phyloP scores from a whole-genome alignment of 2,888 invertebrate genomes.

The Sepioteuthis lessoniana region DNA sequence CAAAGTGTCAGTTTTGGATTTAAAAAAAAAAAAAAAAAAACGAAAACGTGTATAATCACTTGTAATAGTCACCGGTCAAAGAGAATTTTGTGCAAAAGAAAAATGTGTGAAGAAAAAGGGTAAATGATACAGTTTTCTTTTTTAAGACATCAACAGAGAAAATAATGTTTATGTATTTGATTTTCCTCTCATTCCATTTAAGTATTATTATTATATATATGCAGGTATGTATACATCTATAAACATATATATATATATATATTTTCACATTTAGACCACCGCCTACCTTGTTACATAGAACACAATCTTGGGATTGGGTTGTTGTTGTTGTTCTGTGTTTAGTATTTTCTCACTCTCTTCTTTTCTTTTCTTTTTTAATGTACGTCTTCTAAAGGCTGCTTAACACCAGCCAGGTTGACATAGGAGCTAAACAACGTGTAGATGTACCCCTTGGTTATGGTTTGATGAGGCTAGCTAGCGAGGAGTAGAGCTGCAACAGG shows the following conservation, averaged over 20 bases:
- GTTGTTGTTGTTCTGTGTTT: background rate
- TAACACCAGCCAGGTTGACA: background rate
- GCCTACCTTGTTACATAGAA: conserved; percentile 20
- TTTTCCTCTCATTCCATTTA: too few species aligned
- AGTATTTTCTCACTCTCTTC: background rate
- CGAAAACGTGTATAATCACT: background rate
- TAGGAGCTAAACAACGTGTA: background rate
- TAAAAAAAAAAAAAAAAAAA: too few species aligned
- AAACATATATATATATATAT: too few species aligned
- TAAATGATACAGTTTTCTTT: background rate
- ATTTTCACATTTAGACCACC: background rate
- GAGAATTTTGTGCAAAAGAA: background rate
- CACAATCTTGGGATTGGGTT: background rate
- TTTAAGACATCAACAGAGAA: background rate
- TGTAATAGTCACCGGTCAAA: background rate
- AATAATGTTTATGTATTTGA: background rate
- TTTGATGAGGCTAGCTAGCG: background rate
- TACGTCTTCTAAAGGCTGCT: background rate
- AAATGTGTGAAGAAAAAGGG: background rate
- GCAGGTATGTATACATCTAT: background rate
- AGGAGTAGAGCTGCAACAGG: background rate
- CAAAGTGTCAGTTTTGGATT: background rate
- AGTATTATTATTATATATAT: background rate
- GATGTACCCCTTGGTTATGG: background rate
- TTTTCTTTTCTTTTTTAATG: background rate